Base-by-base conservation (phyloP, 2,797 vertebrate species). In the Catamblyrhynchus diadema region DNA sequence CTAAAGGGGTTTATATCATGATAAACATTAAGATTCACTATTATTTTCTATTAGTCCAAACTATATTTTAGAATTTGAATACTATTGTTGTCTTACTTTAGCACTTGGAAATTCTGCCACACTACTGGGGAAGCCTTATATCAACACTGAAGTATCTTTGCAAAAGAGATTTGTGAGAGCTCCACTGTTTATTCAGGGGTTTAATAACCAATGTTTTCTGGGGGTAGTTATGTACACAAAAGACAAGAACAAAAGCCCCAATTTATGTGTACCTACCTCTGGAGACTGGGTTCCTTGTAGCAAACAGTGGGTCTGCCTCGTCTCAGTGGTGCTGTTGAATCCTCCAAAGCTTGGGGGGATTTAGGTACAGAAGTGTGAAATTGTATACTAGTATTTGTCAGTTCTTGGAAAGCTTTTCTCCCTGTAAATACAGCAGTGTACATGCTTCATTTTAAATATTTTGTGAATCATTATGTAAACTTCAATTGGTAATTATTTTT, bases 271-370 rank as follows among this genome's bases (percentile, higher is more conserved):
- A 95, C 91, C 71, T 80, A 97, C 98, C 85, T 25, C 16, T 20
- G 59, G 27, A 98, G 61, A 23, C 0, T 97, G 32, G 97, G 98
- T 54, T 98, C 98, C 88, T 96, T 97, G 74, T 98, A 97, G 88
- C n/a, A 94, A 84, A 97, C 6, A 64, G 62, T 69, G 14, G 62
- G 4, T 86, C 91, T 95, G 56, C 12, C 67, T 85, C 96, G 95
- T 90, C 93, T 97, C 75, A 66, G 6, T 44, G 28, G 48, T 61
- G 11, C 41, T 79, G 86, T 61, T 62, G 66, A 90, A 14, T 66
- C 95, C 92, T 94, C 93, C 54, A 11, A 75, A 35, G 62, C 73
- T 62, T 61, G 79, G 67, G 86, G 64, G 47, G 75, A 59, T 88
- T 96, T 92, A 53, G 64, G 48, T 65, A 84, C 30, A 6, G 50